Percentiles rank a stretch among this genome's conserved stretches.
phyloP scores from a whole-genome alignment of 1,140 invertebrate genomes.

The Zophobas atratus region DNA sequence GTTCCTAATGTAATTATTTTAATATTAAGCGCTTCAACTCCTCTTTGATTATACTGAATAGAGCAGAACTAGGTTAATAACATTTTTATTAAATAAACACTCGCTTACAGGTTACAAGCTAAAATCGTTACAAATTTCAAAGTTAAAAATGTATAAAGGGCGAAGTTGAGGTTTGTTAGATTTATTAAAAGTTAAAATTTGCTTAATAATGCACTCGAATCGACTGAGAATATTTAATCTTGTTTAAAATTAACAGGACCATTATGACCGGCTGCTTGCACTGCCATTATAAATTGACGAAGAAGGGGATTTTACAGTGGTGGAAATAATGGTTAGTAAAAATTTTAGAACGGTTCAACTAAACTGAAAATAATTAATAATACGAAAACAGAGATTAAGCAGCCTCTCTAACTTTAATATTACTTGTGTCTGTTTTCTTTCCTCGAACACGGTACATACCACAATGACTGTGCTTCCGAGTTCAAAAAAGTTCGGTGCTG shows the following conservation, averaged over 20 bases:
- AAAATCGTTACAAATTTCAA: neutral
- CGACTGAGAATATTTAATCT: neutral
- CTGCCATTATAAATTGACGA: too few relatives aligned
- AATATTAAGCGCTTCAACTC: conserved; percentile 36
- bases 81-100: neutral
- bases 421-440: too few relatives aligned
- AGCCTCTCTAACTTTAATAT: too few relatives aligned
- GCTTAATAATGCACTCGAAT: neutral
- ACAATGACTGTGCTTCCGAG: too few relatives aligned
- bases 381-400: too few relatives aligned
- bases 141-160: neutral
- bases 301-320: too few relatives aligned
- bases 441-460: too few relatives aligned
- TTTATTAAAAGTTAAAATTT: neutral
- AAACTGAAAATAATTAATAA: too few relatives aligned
- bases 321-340: too few relatives aligned
- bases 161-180: neutral
- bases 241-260: neutral
- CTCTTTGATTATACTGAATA: conserved; percentile 14
- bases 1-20: conserved; percentile 39
- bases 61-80: conserved; percentile 1
- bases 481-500: too few relatives aligned
- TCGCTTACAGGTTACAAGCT: neutral
- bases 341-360: too few relatives aligned
- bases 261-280: too few relatives aligned